Evolutionary conservation across 1,140 invertebrate species (phyloP), one percentile per base, ranked within the genome.

Genomic region (Pristionchus pacificus): DNA sequence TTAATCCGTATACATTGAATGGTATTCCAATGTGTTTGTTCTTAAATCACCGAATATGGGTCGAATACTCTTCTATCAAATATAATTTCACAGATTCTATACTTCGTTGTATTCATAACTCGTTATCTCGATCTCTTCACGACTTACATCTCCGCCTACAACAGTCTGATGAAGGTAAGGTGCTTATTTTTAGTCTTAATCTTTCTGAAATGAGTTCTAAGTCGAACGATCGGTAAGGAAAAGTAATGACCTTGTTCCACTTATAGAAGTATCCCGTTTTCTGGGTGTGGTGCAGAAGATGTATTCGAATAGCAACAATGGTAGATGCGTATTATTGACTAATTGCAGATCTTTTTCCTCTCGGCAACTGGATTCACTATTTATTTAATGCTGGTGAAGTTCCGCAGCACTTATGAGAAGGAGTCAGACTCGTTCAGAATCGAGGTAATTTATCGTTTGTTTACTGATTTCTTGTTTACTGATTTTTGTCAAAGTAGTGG

Each of bases 51-150:
- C n/a, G n/a, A n/a, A n/a, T n/a, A n/a, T n/a, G n/a, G n/a, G n/a
- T n/a, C n/a, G n/a, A n/a, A n/a, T n/a, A n/a, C n/a, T n/a, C n/a
- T n/a, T n/a, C n/a, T n/a, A n/a, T n/a, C n/a, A n/a, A n/a, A n/a
- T n/a, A n/a, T n/a, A n/a, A n/a, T n/a, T n/a, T 95, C 92, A 71
- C 96, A 98, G 87, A 90, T 98, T 75, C 87, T 98, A 59, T 99
- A 98, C 87, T 91, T 93, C 1, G 85, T 98, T 77, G 95, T 98
- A 13, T 99, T 95, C 84, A 91, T 91, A 38, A 89, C 92, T 63
- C 88, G 96, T 72, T 99, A 99, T 83, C 87, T 99, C 85, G 96
- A 99, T 87, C 88, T 99, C 72, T 88, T 98, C 78, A 95, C 93
- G 28, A 92, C 91, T 61, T 98, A 90, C 85, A 90, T 98, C 66